phyloP scores from a whole-genome alignment of 2,797 vertebrate species.

The Ptychadena robeensis region DNA sequence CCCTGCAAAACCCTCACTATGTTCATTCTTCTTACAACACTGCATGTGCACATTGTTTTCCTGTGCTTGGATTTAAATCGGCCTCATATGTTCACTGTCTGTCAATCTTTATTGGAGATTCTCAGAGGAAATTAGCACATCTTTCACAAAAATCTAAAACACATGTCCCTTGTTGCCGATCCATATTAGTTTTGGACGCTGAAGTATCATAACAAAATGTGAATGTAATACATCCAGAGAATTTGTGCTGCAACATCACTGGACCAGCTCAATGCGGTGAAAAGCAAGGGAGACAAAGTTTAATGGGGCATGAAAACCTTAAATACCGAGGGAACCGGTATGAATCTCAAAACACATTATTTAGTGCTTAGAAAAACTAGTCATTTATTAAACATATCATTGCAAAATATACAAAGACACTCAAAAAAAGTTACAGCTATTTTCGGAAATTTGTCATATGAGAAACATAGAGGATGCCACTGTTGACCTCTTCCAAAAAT shows the following conservation, averaged over 20 bases:
- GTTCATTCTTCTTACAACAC: conserved; percentile 14
- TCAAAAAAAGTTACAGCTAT: background rate
- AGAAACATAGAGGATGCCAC: background rate
- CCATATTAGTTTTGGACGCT: conserved; percentile 58
- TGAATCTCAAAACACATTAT: background rate
- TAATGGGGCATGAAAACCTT: conserved; percentile 43
- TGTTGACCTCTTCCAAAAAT: no score
- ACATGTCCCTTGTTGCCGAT: conserved; percentile 52
- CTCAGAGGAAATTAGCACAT: conserved; percentile 59
- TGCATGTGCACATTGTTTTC: conserved; percentile 50
- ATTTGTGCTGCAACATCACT: conserved; percentile 44
- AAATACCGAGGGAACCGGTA: conserved; percentile 24
- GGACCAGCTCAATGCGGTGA: conserved; percentile 8
- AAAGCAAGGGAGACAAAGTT: conserved; percentile 4
- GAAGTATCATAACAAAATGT: conserved; percentile 44
- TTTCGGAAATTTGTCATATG: background rate
- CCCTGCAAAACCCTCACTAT: conserved; percentile 5
- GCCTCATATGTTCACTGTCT: conserved; percentile 50
- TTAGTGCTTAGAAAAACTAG: background rate
- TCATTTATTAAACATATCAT: background rate
- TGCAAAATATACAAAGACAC: background rate
- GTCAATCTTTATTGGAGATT: conserved; percentile 58
- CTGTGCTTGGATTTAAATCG: conserved; percentile 30
- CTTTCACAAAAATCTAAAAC: conserved; percentile 57
- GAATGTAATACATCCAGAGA: conserved; percentile 53